Evolutionary conservation across 1,140 invertebrate species (phyloP), one percentile per base, ranked within the genome.

Genomic region (Drosophila asahinai): DNA sequence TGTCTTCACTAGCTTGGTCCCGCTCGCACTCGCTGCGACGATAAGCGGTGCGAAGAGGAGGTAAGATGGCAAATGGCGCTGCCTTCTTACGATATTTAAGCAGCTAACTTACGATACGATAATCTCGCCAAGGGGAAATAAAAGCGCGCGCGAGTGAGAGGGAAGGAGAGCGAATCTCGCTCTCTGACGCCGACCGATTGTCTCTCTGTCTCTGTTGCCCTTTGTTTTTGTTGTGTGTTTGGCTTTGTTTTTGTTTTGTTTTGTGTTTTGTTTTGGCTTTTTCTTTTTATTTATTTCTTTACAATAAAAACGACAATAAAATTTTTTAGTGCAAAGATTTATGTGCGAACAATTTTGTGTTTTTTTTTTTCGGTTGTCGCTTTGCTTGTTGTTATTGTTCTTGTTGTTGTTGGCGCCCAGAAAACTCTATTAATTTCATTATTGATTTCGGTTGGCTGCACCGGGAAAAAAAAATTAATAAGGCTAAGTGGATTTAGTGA

Each of bases 241-340:
- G 33, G 66, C 30, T 47, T 51, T 48, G 49, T 17, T 30, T 72
- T 60, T 45, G 43, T 57, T 60, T 76, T 49, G 58, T 60, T 55
- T 38, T 81, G 65, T 58, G 62, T 52, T 72, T 64, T 57, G 54
- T 43, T 54, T 57, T 40, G 30, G 54, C 9, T 58, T 61, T 63
- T 48, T 55, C 38, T 81, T 82, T 79, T 59, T 72, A 80, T 80
- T 68, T 74, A 83, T 89, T 87, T 83, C 60, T 70, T 81, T 82
- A 91, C 86, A 91, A 90, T 90, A 90, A 90, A 90, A 91, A 90
- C 82, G 86, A 90, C 86, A 90, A 90, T 90, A 90, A 90, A 90
- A 86, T 86, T 90, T 90, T 73, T 90, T 90, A 91, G 86, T 90
- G 72, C 81, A 86, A 90, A 90, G 86, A 90, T 90, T 90, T 90